Conservation (phyloP, 2,113 vertebrate species). For the Turdus rufiventris region DNA sequence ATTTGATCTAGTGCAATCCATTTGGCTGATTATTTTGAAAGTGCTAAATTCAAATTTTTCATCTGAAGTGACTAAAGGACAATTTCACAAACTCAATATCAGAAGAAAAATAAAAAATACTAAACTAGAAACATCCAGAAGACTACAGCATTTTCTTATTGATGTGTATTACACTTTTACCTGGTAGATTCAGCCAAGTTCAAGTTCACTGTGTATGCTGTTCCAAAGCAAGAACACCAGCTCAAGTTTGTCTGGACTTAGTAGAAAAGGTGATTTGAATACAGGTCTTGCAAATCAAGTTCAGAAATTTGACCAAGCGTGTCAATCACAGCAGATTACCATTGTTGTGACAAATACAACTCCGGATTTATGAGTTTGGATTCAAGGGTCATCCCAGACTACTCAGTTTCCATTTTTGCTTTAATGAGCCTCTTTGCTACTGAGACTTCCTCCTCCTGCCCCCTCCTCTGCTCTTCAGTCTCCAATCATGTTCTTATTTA, state of each 20-base stretch:
- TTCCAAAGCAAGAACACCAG: neutral
- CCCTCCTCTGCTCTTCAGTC: neutral
- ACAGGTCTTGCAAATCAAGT: neutral
- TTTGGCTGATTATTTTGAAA: neutral
- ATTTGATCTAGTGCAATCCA: neutral
- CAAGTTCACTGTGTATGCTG: neutral
- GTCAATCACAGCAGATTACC: neutral
- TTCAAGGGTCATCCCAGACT: neutral
- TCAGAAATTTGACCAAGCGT: neutral
- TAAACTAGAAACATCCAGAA: neutral
- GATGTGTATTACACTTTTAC: neutral
- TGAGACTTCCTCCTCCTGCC: neutral
- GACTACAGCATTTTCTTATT: neutral
- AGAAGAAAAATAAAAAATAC: neutral
- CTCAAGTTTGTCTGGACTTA: neutral
- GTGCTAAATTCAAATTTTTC: neutral
- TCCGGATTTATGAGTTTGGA: neutral
- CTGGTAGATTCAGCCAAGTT: neutral
- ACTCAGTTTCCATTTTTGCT: neutral
- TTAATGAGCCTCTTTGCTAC: neutral
- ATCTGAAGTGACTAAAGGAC: neutral
- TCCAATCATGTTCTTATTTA: neutral
- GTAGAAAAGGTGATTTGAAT: neutral
- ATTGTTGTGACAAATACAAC: neutral
- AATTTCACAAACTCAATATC: neutral